Evolutionary conservation across 2,113 vertebrate species (phyloP).

Genomic region (Sander lucioperca): DNA sequence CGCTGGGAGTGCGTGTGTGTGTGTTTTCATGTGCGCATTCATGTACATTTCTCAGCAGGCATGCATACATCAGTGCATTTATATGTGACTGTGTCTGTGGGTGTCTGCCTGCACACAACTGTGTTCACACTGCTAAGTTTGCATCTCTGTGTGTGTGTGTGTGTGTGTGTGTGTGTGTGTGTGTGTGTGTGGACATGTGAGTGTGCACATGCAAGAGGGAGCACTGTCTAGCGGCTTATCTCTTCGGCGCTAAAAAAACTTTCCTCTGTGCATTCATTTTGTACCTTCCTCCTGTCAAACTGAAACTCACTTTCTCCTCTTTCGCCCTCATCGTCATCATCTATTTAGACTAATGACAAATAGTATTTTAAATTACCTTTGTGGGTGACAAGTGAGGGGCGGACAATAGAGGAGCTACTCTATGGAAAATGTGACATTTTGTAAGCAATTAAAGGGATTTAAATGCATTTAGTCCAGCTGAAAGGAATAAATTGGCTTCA

Average conservation of each 20-base stretch:
- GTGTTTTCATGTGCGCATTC: background rate
- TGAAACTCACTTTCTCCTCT: background rate
- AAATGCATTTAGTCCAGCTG: background rate
- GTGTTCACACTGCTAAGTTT: conserved; percentile 13
- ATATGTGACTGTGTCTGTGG: conserved; percentile 20
- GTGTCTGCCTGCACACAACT: conserved; percentile 27
- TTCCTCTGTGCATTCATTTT: background rate
- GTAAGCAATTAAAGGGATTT: background rate
- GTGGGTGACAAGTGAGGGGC: background rate
- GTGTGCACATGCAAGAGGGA: background rate
- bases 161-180: conserved; percentile 3
- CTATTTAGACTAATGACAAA: background rate
- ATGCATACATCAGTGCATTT: conserved; percentile 15
- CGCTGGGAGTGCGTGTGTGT: background rate
- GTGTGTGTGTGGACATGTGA: background rate
- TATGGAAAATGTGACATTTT: background rate
- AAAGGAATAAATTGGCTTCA: background rate
- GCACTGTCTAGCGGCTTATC: background rate
- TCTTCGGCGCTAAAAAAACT: background rate
- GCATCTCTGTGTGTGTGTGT: conserved; percentile 10
- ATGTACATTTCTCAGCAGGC: conserved; percentile 15
- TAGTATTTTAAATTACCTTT: background rate
- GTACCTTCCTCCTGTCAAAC: background rate
- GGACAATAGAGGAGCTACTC: background rate
- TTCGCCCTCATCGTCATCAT: background rate